A percentile compares a stretch with the other conserved stretches of the same genome.
phyloP scores from a whole-genome alignment of 2,888 invertebrate species.

The Drosophila kuntzei region DNA sequence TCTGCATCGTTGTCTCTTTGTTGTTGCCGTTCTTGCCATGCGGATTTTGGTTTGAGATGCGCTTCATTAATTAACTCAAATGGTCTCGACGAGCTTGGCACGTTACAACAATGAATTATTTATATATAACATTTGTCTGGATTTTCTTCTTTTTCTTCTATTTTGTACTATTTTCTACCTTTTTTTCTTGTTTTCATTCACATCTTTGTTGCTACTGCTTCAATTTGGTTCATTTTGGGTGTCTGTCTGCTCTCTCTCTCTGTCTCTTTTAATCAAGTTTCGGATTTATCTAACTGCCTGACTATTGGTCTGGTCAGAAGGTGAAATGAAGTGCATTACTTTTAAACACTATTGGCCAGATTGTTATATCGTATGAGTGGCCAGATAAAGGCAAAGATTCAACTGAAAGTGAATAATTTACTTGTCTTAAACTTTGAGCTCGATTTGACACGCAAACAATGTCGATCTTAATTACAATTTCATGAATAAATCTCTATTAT shows the following conservation, averaged over 20 bases:
- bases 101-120: slow-evolving; percentile 84
- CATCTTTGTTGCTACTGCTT: slow-evolving; percentile 46
- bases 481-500: not conserved
- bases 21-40: slow-evolving; percentile 26
- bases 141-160: slow-evolving; percentile 34
- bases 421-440: not conserved
- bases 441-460: not conserved
- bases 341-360: slow-evolving; percentile 51
- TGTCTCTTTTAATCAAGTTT: slow-evolving; percentile 23
- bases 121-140: slow-evolving; percentile 83
- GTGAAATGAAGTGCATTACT: slow-evolving; percentile 64
- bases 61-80: slow-evolving; percentile 84
- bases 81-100: slow-evolving; percentile 79
- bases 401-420: not conserved
- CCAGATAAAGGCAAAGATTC: not conserved
- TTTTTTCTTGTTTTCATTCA: slow-evolving; percentile 15
- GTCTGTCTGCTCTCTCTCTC: slow-evolving; percentile 37
- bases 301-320: slow-evolving; percentile 41
- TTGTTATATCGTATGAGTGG: slow-evolving; percentile 1
- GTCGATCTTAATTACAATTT: not conserved
- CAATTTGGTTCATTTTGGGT: slow-evolving; percentile 28
- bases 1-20: slow-evolving; percentile 46
- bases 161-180: slow-evolving; percentile 4
- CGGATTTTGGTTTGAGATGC: slow-evolving; percentile 59
- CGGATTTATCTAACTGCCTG: slow-evolving; percentile 23